Evolutionary conservation across 53 echinoderm and acorn worm genomes (phyloP).

Genomic region (Actinopyga echinites): DNA sequence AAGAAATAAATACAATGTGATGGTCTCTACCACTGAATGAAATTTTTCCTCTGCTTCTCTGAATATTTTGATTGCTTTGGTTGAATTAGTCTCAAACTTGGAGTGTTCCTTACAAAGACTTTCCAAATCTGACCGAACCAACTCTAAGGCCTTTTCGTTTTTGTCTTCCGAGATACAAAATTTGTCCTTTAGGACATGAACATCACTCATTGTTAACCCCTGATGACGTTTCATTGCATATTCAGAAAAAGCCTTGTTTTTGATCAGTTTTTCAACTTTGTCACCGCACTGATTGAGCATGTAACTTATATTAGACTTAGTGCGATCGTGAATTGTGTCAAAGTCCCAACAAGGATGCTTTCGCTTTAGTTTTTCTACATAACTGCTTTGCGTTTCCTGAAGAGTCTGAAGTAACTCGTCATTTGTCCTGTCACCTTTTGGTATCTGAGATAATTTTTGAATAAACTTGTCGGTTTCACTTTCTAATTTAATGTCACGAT

Average conservation of each 20-base stretch:
- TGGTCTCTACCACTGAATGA: not conserved
- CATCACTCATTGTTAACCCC: not conserved
- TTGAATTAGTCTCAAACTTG: not conserved
- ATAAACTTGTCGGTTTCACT: not conserved
- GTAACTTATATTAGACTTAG: not conserved
- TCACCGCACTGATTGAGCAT: conserved; percentile 11
- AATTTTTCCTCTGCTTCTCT: not conserved
- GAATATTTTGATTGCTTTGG: not conserved
- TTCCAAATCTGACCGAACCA: not conserved
- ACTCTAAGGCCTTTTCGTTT: not conserved
- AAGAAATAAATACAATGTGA: not conserved
- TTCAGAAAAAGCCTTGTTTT: not conserved
- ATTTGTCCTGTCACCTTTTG: too few relatives aligned
- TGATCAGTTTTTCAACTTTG: not conserved
- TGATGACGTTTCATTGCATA: not conserved
- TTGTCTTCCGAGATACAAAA: conserved; percentile 3
- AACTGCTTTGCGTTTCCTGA: too few relatives aligned
- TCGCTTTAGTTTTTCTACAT: not conserved
- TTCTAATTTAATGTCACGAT: not conserved
- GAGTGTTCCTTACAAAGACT: not conserved
- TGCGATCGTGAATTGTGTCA: not conserved
- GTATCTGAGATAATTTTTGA: too few relatives aligned
- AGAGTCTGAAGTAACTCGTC: too few relatives aligned
- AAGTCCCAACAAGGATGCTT: too few relatives aligned
- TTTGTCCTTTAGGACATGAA: not conserved